Conservation (phyloP, 2,797 vertebrate species). For the Mormyrops boulengeri region DNA sequence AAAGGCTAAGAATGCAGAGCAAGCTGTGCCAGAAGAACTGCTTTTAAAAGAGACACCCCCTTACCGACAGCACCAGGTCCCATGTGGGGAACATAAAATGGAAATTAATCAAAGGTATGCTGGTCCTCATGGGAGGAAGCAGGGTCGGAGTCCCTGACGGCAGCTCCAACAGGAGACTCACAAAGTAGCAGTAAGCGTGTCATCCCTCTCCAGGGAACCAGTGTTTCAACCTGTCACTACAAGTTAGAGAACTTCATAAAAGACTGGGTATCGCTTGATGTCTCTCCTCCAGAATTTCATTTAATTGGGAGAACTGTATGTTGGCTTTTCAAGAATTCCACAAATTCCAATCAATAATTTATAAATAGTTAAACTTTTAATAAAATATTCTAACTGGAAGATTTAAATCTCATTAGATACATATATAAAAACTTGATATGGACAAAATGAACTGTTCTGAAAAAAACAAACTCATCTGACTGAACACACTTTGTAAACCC, state of each 20-base stretch:
- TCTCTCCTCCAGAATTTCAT: background rate
- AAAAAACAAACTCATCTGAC: background rate
- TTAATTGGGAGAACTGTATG: background rate
- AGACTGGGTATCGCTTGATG: background rate
- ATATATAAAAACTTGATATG: background rate
- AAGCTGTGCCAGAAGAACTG: background rate
- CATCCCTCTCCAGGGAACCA: background rate
- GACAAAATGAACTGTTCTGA: background rate
- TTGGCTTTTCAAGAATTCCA: background rate
- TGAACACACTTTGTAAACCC: background rate
- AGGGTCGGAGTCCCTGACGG: background rate
- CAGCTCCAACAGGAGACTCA: background rate
- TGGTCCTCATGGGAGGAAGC: background rate
- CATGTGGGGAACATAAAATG: background rate
- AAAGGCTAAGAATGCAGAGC: background rate
- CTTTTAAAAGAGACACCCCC: background rate
- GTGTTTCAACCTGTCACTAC: background rate
- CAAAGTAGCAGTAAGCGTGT: background rate
- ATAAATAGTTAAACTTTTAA: background rate
- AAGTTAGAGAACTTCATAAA: background rate
- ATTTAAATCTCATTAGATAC: background rate
- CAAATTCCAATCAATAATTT: background rate
- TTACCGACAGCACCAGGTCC: background rate
- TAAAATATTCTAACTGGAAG: background rate
- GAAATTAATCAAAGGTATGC: slow-evolving; percentile 10